Base-by-base conservation (phyloP, 1,140 invertebrate genomes). In the Monochamus saltuarius region DNA sequence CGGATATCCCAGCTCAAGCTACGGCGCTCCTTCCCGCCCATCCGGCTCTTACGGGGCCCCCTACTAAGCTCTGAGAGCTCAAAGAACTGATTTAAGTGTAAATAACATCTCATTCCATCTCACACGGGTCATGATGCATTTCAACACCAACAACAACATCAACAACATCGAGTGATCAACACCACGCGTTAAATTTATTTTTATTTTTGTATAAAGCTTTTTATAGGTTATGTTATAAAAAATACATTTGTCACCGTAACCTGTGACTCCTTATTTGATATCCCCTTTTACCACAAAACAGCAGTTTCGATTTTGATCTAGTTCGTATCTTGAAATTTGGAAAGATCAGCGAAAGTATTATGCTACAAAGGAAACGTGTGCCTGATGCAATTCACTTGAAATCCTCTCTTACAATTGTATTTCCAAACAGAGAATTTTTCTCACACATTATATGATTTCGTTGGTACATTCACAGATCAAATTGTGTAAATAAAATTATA, bases 21-120 rank as follows among this genome's bases (percentile, higher is more conserved):
- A 74, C 63, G 70, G 68, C 17, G 66, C 62, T 16, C 70, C 72
- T 2, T 66, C 64, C 16, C 55, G 68, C 47, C 83, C 83, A 59
- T 84, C 82, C 36, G 78, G 82, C 64, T 83, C 81, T 73, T 85
- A 85, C 77, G 84, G 84, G 72, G 84, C 81, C 58, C 84, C 84
- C 17, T 75, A 67, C 64, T 76, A 75, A 70, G 61, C 50, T 59
- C 61, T 13, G 52, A 46, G 59, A 62, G 65, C 61, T 36, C 55
- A 63, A 64, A 69, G 68, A 66, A 72, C 69, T 72, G 67, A 67
- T 59, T 59, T 65, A 57, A 65, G 63, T 70, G 62, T 65, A 68
- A 50, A 60, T 67, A 70, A 61, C 61, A 65, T 69, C 67, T 59
- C 51, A 34, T 67, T 62, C 61, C 66, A 68, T 69, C 68, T 66